Evolutionary conservation across 2,888 invertebrate genomes (phyloP).

Genomic region (Nemurella pictetii): DNA sequence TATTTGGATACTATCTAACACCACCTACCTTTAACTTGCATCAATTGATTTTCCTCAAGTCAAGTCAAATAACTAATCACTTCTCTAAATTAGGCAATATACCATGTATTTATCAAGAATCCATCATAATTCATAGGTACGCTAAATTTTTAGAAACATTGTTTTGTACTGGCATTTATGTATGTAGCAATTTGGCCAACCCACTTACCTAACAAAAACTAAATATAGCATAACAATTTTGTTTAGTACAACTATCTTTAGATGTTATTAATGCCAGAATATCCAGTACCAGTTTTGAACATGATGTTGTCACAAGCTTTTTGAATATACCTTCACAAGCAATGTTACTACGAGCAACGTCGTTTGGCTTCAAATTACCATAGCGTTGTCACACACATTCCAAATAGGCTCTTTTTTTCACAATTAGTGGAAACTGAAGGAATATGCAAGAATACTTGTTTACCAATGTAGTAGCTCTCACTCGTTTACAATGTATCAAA

Average conservation of each 20-base stretch:
- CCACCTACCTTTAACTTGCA: not conserved
- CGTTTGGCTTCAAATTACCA: not conserved
- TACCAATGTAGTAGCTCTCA: not conserved
- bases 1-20: not conserved
- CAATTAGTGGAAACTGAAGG: not conserved
- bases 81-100: not conserved
- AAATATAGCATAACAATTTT: no score
- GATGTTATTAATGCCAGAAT: no score
- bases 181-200: not conserved
- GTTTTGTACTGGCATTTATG: not conserved
- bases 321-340: no score
- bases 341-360: no score
- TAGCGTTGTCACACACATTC: no score
- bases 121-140: not conserved
- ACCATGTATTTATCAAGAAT: not conserved
- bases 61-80: not conserved
- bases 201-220: not conserved
- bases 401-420: no score
- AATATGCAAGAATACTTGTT: not conserved
- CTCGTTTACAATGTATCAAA: no score
- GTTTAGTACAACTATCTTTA: no score
- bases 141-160: not conserved
- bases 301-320: no score
- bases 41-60: not conserved
- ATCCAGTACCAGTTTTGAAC: no score